Evolutionary conservation across 1,140 invertebrate genomes (phyloP).

Genomic region (Meloidogyne exigua): DNA sequence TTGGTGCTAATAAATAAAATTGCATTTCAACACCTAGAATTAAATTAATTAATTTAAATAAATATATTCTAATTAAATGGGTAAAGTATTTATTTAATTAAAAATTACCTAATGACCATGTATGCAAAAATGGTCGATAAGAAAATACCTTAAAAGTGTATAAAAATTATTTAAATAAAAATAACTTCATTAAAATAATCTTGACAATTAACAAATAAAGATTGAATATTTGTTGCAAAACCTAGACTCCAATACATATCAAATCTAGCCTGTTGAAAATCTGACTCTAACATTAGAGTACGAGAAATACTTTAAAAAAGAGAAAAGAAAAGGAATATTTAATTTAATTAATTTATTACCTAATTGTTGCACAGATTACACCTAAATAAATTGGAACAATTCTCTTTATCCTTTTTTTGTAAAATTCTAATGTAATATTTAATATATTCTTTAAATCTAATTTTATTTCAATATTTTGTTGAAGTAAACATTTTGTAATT

Average conservation of each 20-base stretch:
- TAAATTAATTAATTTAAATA: too few relatives aligned
- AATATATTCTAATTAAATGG: too few relatives aligned
- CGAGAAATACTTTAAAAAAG: conserved; percentile 23
- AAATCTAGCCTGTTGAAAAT: conserved; percentile 33
- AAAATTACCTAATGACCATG: conserved; percentile 39
- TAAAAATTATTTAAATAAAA: conserved; percentile 3
- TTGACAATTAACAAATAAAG: conserved; percentile 25
- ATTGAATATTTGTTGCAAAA: conserved; percentile 34
- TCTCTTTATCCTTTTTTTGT: not conserved
- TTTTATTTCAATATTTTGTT: conserved; percentile 6
- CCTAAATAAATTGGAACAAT: conserved; percentile 3
- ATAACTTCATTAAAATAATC: conserved; percentile 39
- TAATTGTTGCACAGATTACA: not conserved
- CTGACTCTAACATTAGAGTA: conserved; percentile 19
- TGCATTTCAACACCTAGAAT: conserved; percentile 42
- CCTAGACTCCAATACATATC: conserved; percentile 34
- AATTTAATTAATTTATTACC: not conserved
- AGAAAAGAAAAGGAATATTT: not conserved
- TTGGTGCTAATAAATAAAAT: conserved; percentile 48
- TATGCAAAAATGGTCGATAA: conserved; percentile 38
- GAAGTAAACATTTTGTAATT: conserved; percentile 5
- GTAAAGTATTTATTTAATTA: too few relatives aligned
- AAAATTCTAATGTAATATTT: not conserved
- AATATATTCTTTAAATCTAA: not conserved
- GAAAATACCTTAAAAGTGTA: conserved; percentile 21